These are phyloP conservation scores for Osmoderma eremita DNA, from an alignment of 2,888 invertebrate genomes.

Conservation along the genomic window DNA sequence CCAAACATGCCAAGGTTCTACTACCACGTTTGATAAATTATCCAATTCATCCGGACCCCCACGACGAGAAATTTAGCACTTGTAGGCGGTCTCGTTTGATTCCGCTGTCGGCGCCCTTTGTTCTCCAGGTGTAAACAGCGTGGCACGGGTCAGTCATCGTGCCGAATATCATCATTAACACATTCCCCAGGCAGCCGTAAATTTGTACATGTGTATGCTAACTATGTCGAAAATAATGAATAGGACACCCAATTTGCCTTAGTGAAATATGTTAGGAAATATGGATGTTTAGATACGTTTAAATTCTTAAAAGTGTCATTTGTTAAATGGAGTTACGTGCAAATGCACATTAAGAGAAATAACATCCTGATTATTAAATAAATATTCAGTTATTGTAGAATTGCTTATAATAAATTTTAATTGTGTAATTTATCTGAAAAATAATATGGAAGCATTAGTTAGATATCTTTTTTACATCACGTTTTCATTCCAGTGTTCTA, in stretches of 20 bases:
- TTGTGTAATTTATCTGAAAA: background rate
- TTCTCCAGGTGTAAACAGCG: constrained; percentile 40
- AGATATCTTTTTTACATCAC: background rate
- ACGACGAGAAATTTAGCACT: constrained; percentile 42
- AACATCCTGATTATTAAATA: too few relatives aligned
- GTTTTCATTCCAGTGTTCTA: background rate
- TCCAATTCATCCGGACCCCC: constrained; percentile 43
- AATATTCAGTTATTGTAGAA: too few relatives aligned
- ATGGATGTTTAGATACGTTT: background rate
- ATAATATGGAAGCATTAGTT: background rate
- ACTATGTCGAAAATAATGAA: too few relatives aligned
- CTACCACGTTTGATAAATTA: constrained; percentile 39
- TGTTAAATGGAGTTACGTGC: background rate
- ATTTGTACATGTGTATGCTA: constrained; percentile 22
- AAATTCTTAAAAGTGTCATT: background rate
- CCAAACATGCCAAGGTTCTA: constrained; percentile 37
- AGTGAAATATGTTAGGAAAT: background rate
- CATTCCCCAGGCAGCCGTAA: constrained; percentile 28
- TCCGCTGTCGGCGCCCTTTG: constrained; percentile 40
- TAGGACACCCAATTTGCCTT: background rate
- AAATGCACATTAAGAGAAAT: too few relatives aligned
- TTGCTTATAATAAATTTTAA: background rate
- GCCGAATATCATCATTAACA: constrained; percentile 34
- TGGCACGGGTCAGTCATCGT: constrained; percentile 38
- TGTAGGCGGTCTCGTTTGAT: constrained; percentile 40